phyloP scores from a whole-genome alignment of 2,888 invertebrate species.

The Yponomeuta sedellus region DNA sequence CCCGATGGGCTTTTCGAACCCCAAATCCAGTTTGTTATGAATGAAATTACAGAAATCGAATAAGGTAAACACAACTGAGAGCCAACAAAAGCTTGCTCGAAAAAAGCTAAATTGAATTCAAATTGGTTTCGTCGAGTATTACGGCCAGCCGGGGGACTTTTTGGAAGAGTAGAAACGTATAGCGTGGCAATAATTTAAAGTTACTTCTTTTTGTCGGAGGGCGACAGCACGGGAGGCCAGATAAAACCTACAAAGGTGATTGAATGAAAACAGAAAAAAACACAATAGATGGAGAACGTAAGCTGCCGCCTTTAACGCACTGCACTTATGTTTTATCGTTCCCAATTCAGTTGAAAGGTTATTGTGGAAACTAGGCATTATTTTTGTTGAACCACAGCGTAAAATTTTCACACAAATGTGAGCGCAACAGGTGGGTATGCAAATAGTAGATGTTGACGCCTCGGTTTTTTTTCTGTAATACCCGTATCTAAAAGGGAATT shows the following conservation, averaged over 20 bases:
- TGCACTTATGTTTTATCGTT: conserved; percentile 19
- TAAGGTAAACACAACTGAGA: conserved; percentile 76
- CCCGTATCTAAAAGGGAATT: conserved; percentile 36
- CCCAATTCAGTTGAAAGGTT: conserved; percentile 14
- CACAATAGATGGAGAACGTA: conserved; percentile 27
- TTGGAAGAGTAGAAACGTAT: conserved; percentile 55
- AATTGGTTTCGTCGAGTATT: conserved; percentile 76
- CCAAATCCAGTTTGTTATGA: conserved; percentile 77
- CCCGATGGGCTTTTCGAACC: conserved; percentile 71
- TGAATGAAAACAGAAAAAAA: conserved; percentile 48
- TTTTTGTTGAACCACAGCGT: conserved; percentile 10
- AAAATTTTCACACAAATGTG: conserved; percentile 13
- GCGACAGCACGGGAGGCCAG: conserved; percentile 48
- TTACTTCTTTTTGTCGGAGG: conserved; percentile 64
- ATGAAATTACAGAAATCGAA: conserved; percentile 78
- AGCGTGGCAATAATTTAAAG: conserved; percentile 63
- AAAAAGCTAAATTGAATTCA: conserved; percentile 77
- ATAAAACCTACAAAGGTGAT: conserved; percentile 51
- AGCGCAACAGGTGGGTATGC: conserved; percentile 49
- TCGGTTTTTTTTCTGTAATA: conserved; percentile 44
- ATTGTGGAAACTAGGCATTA: conserved; percentile 7
- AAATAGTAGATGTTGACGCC: conserved; percentile 42
- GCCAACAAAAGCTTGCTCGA: conserved; percentile 74
- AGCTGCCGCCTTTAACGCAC: conserved; percentile 19
- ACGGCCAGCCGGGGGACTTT: conserved; percentile 69